These are phyloP conservation scores for Tetramorium simillimum DNA, from an alignment of 1,140 invertebrate genomes.

Conservation along the genomic window DNA sequence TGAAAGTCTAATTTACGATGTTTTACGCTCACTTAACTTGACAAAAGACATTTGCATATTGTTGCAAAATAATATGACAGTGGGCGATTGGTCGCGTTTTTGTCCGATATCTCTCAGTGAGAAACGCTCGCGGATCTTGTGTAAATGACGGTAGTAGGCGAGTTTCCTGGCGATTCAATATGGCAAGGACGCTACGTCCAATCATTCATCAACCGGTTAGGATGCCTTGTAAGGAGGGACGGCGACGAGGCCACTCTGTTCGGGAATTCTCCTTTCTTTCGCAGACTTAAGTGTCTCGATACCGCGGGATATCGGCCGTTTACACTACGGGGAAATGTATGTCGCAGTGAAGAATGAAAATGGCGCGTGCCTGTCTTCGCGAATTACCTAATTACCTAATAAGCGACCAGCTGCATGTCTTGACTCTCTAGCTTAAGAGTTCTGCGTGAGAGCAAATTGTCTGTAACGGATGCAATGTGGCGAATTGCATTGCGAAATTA, in stretches of 20 bases:
- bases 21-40: not conserved
- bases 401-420: not conserved
- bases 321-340: conserved; percentile 63
- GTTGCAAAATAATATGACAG: not conserved
- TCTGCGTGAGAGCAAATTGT: not conserved
- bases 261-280: conserved; percentile 77
- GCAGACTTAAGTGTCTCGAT: conserved; percentile 60
- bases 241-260: conserved; percentile 73
- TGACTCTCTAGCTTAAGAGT: not conserved
- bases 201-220: conserved; percentile 63
- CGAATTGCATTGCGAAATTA: conserved; percentile 5
- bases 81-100: conserved; percentile 10
- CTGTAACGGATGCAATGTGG: not conserved
- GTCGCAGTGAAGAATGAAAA: conserved; percentile 30
- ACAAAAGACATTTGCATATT: not conserved
- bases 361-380: not conserved
- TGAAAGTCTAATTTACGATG: not conserved
- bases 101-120: not conserved
- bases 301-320: conserved; percentile 45
- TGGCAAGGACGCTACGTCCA: conserved; percentile 67
- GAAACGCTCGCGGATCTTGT: conserved; percentile 30
- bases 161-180: conserved; percentile 62
- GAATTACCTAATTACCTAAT: conserved; percentile 48
- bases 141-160: conserved; percentile 39
- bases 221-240: conserved; percentile 79